phyloP scores from a whole-genome alignment of 2,888 invertebrate genomes.

The Phymatocera aterrima region DNA sequence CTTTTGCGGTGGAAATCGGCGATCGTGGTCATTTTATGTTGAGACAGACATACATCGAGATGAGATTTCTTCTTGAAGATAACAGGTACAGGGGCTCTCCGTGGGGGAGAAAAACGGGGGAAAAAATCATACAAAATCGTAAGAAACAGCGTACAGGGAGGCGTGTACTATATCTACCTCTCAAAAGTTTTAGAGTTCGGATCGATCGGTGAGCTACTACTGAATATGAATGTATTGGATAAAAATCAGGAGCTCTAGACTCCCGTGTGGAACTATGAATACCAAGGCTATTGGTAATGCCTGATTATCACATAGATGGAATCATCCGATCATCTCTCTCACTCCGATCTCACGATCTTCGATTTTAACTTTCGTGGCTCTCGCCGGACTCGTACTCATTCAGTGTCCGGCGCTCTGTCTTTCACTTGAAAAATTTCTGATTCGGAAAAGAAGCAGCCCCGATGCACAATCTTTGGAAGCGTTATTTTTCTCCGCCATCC shows the following conservation, averaged over 20 bases:
- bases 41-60: not conserved
- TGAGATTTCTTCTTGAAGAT: not conserved
- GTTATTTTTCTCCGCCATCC: not conserved
- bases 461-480: not conserved
- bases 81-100: not conserved
- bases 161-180: no score
- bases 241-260: conserved; percentile 20
- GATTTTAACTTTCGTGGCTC: not conserved
- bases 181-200: no score
- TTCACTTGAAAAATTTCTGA: not conserved
- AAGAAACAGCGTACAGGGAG: no score
- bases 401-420: not conserved
- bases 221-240: conserved; percentile 36
- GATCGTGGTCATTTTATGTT: conserved; percentile 1
- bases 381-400: not conserved
- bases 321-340: conserved; percentile 22
- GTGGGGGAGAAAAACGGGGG: not conserved
- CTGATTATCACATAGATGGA: conserved; percentile 43
- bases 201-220: conserved; percentile 11
- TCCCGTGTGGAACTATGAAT: not conserved
- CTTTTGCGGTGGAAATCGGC: not conserved
- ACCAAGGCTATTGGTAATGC: conserved; percentile 16
- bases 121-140: not conserved
- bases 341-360: not conserved
- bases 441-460: not conserved